A percentile compares a stretch with the other conserved stretches of the same genome.
These are phyloP conservation scores for Lerema accius DNA, from an alignment of 1,140 invertebrate species.

Conservation along the genomic window DNA sequence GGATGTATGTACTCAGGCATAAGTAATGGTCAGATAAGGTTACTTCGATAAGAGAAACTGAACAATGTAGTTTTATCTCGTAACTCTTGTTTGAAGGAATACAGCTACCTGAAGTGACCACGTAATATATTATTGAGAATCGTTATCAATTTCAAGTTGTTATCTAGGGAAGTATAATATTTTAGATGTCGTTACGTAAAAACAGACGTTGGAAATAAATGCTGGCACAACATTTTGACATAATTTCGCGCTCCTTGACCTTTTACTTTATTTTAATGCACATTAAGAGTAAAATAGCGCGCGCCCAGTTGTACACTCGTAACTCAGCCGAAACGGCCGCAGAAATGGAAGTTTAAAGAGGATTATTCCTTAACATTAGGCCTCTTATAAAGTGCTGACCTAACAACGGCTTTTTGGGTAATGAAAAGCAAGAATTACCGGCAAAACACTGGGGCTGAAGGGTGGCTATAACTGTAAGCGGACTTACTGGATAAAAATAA, in stretches of 20 bases:
- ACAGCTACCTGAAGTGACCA: no score
- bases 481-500: no score
- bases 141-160: no score
- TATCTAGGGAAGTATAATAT: no score
- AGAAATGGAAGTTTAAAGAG: slow-evolving; percentile 27
- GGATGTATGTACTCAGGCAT: no score
- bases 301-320: slow-evolving; percentile 18
- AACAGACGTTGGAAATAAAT: background rate
- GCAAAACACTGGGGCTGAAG: background rate
- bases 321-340: slow-evolving; percentile 23
- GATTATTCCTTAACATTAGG: slow-evolving; percentile 29
- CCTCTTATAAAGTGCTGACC: slow-evolving; percentile 16
- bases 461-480: slow-evolving; percentile 23
- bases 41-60: no score
- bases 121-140: no score
- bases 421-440: slow-evolving; percentile 27
- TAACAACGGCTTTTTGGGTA: slow-evolving; percentile 21
- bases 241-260: slow-evolving; percentile 8
- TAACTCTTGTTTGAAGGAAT: no score
- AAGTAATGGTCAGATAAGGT: no score
- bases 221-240: slow-evolving; percentile 9
- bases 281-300: slow-evolving; percentile 22
- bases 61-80: no score
- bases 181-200: no score
- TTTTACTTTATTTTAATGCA: slow-evolving; percentile 27